Percentiles rank a stretch among this genome's conserved stretches.
phyloP scores from a whole-genome alignment of 2,797 vertebrate species.

The Mus caroli region DNA sequence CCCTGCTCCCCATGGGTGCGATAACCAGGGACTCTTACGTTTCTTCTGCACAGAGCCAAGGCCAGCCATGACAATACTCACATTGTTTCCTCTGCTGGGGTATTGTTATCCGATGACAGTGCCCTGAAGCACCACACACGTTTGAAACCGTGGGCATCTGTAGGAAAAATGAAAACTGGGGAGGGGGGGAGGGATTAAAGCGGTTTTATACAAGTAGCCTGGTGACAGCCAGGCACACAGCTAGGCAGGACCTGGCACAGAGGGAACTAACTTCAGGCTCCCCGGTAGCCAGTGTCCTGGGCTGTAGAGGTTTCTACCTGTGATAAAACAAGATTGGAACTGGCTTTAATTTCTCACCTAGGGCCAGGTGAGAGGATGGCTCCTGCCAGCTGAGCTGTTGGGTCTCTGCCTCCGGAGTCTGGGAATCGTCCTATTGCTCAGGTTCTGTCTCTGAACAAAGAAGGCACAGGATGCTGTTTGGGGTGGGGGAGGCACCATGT shows the following conservation, averaged over 20 bases:
- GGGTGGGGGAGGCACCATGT: no score
- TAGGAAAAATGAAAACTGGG: conserved; percentile 45
- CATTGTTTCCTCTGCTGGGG: conserved; percentile 39
- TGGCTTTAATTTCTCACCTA: neutral
- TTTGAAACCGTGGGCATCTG: conserved; percentile 30
- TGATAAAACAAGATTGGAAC: neutral
- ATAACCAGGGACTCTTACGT: neutral
- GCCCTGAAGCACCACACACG: fast-evolving
- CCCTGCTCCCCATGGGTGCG: neutral
- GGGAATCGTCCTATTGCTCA: fast-evolving
- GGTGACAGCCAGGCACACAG: neutral
- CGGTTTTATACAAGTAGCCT: neutral
- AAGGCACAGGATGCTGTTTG: no score
- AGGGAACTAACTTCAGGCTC: fast-evolving
- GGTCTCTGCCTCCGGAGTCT: neutral
- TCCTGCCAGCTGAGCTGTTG: neutral
- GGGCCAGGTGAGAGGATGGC: no score
- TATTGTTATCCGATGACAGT: conserved; percentile 62
- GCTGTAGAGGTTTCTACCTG: neutral
- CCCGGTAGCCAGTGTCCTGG: fast-evolving
- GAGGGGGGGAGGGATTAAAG: neutral
- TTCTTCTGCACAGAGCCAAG: neutral
- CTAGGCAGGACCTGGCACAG: neutral
- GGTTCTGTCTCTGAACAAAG: neutral
- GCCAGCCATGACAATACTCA: conserved; percentile 32